These are phyloP conservation scores for Perca fluviatilis DNA, from an alignment of 2,113 vertebrate genomes.

Conservation along the genomic window DNA sequence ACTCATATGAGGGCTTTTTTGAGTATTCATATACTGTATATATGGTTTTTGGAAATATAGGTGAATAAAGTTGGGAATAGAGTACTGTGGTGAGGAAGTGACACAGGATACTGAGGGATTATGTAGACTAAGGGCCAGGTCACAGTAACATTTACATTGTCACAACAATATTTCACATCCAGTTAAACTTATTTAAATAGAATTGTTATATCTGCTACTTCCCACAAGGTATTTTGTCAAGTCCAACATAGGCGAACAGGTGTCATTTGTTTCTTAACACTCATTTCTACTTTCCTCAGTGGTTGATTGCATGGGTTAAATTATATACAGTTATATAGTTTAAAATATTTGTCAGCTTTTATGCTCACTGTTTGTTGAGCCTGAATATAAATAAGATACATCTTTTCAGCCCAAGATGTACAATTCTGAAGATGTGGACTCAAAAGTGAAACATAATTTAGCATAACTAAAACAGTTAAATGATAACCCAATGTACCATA, in stretches of 20 bases:
- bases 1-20: not conserved
- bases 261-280: not conserved
- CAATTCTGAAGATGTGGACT: not conserved
- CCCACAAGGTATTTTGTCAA: not conserved
- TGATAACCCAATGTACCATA: not conserved
- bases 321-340: slow-evolving; percentile 4
- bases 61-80: not conserved
- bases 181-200: too few species aligned
- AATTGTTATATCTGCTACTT: too few species aligned
- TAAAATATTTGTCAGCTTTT: not conserved
- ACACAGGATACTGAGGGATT: too few species aligned
- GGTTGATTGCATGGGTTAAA: not conserved
- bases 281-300: not conserved
- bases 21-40: not conserved
- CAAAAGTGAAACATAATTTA: not conserved
- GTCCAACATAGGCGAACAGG: not conserved
- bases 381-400: not conserved
- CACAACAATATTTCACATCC: too few species aligned
- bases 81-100: not conserved
- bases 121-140: not conserved
- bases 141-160: not conserved
- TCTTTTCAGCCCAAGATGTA: not conserved
- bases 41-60: not conserved
- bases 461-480: not conserved
- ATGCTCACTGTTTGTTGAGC: not conserved